Base-by-base conservation (phyloP, 2,797 vertebrate genomes). In the Apogon hyalosoma region DNA sequence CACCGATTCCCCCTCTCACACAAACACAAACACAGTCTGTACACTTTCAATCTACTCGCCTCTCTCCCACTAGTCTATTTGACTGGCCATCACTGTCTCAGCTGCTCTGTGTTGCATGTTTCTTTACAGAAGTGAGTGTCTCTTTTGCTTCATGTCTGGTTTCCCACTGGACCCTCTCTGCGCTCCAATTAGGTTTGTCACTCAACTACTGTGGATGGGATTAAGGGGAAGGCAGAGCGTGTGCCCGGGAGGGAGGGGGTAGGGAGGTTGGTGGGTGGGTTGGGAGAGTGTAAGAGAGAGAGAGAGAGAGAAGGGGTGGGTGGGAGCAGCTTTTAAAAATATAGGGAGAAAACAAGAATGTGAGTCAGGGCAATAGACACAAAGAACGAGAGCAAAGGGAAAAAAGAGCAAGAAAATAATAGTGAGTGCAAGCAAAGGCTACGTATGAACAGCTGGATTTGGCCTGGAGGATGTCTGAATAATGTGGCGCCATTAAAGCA, bases 131-230 rank as follows among this genome's bases (percentile, higher is more conserved):
- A 85, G 75, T 48, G 73, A 77, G 74, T 75, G 70, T 82, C 80
- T 89, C 61, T 86, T 88, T 85, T 83, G 54, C 78, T 82, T 83
- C 75, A 77, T 79, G 82, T 86, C 77, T 85, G 75, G 36, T 73
- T 76, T 89, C 87, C 90, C 91, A 73, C 80, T 57, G 87, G 90
- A 89, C 84, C 71, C 63, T 84, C 69, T 72, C 83, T 83, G 86
- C 88, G 75, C 81, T 88, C 91, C 90, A 92, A 92, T 92, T 92
- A 91, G 87, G 83, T 88, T 90, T 92, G 90, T 92, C 91, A 91
- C 87, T 92, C 91, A 91, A 88, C 87, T 79, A 69, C 84, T 83
- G 75, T 79, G 79, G 85, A 84, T 83, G 79, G 85, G 83, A 91
- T 90, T 89, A 90, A 84, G 76, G 77, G 73, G 75, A 71, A 80